Conservation (phyloP, 1,140 invertebrate genomes). For the Phenacoccus solenopsis region DNA sequence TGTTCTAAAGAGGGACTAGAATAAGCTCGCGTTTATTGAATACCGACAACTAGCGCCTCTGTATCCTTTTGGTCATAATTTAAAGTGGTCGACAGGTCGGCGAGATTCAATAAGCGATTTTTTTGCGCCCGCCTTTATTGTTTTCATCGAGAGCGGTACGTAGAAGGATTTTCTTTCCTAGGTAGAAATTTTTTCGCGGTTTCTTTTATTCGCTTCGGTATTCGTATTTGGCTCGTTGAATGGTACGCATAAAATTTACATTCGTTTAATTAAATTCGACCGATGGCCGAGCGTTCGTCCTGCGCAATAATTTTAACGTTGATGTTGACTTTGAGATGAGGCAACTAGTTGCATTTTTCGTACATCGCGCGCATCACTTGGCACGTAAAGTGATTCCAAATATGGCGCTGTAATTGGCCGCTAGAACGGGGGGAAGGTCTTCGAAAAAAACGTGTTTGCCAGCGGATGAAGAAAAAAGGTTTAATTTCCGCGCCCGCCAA, state of each 20-base stretch:
- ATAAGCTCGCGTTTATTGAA: slow-evolving; percentile 11
- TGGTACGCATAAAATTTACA: background rate
- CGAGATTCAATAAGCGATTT: slow-evolving; percentile 10
- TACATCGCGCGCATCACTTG: too few species aligned
- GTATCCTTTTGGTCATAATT: slow-evolving; percentile 7
- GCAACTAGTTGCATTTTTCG: too few species aligned
- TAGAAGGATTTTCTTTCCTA: background rate
- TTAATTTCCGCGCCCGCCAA: background rate
- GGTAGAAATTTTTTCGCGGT: background rate
- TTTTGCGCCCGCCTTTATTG: background rate
- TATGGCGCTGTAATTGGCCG: too few species aligned
- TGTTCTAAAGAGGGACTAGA: background rate
- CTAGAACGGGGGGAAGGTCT: background rate
- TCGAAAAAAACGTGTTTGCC: background rate
- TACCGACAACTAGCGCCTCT: slow-evolving; percentile 13
- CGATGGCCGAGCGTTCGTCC: background rate
- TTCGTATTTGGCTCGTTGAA: background rate
- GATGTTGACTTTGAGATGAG: too few species aligned
- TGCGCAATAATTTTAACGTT: too few species aligned
- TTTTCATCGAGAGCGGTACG: background rate
- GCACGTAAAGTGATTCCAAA: background rate
- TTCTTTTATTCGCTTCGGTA: background rate
- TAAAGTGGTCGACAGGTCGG: slow-evolving; percentile 2
- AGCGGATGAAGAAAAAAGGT: background rate
- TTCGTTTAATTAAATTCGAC: background rate